Conservation (phyloP, 2,797 vertebrate species). For the Artibeus jamaicensis region DNA sequence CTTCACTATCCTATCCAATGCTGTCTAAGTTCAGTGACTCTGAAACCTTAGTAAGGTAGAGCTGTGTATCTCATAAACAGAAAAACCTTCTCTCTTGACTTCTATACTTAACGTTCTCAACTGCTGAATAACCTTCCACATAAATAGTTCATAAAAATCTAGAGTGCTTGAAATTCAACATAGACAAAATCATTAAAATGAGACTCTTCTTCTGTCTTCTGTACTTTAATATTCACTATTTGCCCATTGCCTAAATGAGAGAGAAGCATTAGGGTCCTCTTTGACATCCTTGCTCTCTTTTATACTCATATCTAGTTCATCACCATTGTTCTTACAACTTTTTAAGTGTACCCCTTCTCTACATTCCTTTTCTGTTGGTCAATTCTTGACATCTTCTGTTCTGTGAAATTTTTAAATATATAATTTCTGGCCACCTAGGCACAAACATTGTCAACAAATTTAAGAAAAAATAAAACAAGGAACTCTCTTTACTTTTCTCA, state of each 20-base stretch:
- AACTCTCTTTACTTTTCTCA: background rate
- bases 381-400: constrained; percentile 10
- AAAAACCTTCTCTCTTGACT: background rate
- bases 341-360: background rate
- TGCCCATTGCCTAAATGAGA: background rate
- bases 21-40: background rate
- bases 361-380: background rate
- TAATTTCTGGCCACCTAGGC: background rate
- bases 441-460: background rate
- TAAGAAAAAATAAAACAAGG: background rate
- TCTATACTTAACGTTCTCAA: background rate
- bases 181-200: background rate
- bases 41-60: constrained; percentile 18
- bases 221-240: background rate
- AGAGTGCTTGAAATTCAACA: background rate
- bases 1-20: background rate
- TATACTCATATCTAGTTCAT: background rate
- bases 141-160: background rate
- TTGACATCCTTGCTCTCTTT: background rate
- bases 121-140: background rate
- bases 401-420: background rate
- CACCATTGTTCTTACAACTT: background rate
- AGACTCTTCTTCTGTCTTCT: background rate
- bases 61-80: background rate
- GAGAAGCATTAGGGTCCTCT: background rate